Evolutionary conservation across 2,888 invertebrate genomes (phyloP), one percentile per base, ranked within the genome.

Genomic region (Pyrochroa serraticornis): DNA sequence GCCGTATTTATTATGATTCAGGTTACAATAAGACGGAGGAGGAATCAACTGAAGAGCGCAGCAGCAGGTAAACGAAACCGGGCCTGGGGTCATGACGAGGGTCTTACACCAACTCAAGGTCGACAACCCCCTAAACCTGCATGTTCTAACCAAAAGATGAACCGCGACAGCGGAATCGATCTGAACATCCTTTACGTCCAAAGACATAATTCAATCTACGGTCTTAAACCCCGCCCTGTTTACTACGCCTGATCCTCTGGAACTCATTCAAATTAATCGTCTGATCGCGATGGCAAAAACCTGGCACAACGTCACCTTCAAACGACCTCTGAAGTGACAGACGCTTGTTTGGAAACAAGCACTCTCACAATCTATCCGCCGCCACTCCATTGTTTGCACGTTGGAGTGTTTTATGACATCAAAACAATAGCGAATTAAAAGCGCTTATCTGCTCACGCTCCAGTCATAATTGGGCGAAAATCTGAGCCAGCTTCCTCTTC

Each of bases 1-100:
- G 64, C 62, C 44, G 47, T 62, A 58, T 52, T 58, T 58, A 58
- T 54, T 61, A 63, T 59, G 58, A 58, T 63, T 58, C 63, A 64
- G 56, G 61, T 63, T 62, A 66, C 54, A 55, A 46, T 57, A 3
- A 43, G 53, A 44, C 36, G 60, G 1, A 22, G 32, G 37, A 58
- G 45, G 48, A 49, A 43, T 36, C 42, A 43, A 49, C 60, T 58
- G 60, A 58, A 58, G 46, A 63, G 55, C n/a, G n/a, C n/a, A n/a
- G n/a, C 59, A 60, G 64, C 65, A 67, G 67, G 64, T 67, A 67
- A 63, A 60, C 57, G 61, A 63, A 54, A 54, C 52, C 60, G 48
- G 60, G 46, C 59, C 60, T 54, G 41, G 36, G 57, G 55, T 42
- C 54, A 37, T 47, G 46, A 47, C 12, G 52, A 38, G 41, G 48